Conservation (phyloP, 1,140 invertebrate genomes). For the Drosophila tsacasi region DNA sequence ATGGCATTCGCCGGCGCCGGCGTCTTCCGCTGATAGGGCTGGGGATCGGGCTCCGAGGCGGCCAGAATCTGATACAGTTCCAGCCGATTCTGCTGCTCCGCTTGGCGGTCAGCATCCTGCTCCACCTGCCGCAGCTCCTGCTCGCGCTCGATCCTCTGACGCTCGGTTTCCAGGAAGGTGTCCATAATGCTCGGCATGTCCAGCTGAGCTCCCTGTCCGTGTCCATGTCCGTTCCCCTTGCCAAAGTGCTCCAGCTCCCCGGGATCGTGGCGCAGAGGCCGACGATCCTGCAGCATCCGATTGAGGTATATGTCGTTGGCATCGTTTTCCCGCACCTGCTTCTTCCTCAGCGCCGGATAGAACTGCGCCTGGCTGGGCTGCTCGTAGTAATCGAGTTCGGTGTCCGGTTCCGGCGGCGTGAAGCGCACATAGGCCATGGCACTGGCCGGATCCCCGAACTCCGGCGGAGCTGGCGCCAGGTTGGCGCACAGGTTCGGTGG, state of each 20-base stretch:
- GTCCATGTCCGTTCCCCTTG: conserved; percentile 60
- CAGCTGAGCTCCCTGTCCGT: conserved; percentile 58
- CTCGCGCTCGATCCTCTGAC: conserved; percentile 71
- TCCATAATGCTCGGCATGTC: conserved; percentile 75
- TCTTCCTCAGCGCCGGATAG: conserved; percentile 86
- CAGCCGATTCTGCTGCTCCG: conserved; percentile 60
- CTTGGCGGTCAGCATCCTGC: conserved; percentile 22
- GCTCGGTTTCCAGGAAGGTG: conserved; percentile 74
- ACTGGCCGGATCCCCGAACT: conserved; percentile 87
- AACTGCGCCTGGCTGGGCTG: conserved; percentile 39
- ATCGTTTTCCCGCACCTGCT: conserved; percentile 47
- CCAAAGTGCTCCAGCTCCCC: conserved; percentile 73
- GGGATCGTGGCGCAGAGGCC: conserved; percentile 72
- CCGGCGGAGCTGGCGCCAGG: conserved; percentile 67
- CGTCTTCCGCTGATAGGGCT: conserved; percentile 73
- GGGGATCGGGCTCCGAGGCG: conserved; percentile 79
- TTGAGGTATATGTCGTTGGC: conserved; percentile 50
- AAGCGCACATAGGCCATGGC: conserved; percentile 92
- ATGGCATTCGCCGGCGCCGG: conserved; percentile 52
- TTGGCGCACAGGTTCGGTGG: conserved; percentile 80
- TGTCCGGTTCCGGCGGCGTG: conserved; percentile 89
- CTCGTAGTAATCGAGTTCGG: conserved; percentile 91
- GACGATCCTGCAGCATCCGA: conserved; percentile 71
- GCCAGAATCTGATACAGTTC: conserved; percentile 80
- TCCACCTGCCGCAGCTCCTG: conserved; percentile 48